phyloP scores from a whole-genome alignment of 2,888 invertebrate species.

The Bhutanitis thaidina region DNA sequence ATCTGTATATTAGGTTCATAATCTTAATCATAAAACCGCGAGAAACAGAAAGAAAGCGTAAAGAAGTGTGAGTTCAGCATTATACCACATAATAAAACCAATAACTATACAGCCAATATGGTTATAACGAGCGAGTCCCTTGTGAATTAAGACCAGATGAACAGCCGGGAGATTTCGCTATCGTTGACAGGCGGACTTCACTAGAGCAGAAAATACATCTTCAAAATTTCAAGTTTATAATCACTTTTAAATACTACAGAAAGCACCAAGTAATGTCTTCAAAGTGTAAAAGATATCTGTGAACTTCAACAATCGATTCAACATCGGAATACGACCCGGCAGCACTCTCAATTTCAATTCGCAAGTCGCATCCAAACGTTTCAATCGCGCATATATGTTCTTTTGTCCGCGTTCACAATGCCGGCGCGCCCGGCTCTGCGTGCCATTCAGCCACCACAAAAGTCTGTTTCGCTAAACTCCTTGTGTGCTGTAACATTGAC shows the following conservation, averaged over 20 bases:
- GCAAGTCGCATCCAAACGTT: constrained; percentile 57
- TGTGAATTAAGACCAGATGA: no score
- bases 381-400: constrained; percentile 69
- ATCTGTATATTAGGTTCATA: no score
- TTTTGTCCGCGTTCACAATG: constrained; percentile 66
- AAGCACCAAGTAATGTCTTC: neutral
- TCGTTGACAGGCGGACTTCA: no score
- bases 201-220: no score
- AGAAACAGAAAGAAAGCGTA: no score
- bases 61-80: no score
- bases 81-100: no score
- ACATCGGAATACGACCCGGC: constrained; percentile 15
- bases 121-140: no score
- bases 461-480: constrained; percentile 55
- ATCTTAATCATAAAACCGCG: no score
- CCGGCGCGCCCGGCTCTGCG: constrained; percentile 39
- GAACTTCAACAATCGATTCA: constrained; percentile 9
- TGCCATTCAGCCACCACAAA: constrained; percentile 68
- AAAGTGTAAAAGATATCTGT: neutral
- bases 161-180: no score
- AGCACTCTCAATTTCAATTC: constrained; percentile 65
- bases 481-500: constrained; percentile 47
- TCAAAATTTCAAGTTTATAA: no score
- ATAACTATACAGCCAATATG: no score
- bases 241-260: neutral